phyloP scores from a whole-genome alignment of 2,888 invertebrate species.

The Myopa testacea region DNA sequence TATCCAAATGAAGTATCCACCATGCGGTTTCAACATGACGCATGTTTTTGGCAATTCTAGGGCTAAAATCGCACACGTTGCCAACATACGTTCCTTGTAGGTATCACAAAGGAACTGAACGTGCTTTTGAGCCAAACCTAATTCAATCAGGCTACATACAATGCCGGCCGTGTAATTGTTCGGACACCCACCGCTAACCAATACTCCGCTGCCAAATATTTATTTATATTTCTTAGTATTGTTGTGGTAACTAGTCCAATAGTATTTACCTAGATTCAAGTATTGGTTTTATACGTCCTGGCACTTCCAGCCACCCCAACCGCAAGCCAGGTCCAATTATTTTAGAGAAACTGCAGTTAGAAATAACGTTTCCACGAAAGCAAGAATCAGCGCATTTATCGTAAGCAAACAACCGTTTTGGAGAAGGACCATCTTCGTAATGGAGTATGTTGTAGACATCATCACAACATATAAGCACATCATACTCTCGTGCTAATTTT shows the following conservation, averaged over 20 bases:
- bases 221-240: too few relatives aligned
- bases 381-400: conserved; percentile 67
- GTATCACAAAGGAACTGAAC: conserved; percentile 65
- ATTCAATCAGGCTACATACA: conserved; percentile 70
- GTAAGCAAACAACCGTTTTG: conserved; percentile 71
- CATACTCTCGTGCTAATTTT: conserved; percentile 67
- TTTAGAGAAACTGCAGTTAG: conserved; percentile 76
- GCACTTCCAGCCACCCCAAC: conserved; percentile 76
- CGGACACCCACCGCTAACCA: conserved; percentile 73
- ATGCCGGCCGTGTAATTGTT: conserved; percentile 73
- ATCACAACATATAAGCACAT: conserved; percentile 72
- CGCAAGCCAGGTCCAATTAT: conserved; percentile 74
- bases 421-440: conserved; percentile 67
- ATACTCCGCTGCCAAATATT: conserved; percentile 53
- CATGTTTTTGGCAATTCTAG: conserved; percentile 68
- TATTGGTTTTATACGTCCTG: conserved; percentile 65
- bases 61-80: conserved; percentile 66
- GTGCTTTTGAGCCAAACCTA: conserved; percentile 70
- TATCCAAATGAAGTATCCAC: conserved; percentile 76
- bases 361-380: conserved; percentile 72
- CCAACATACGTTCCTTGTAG: conserved; percentile 69
- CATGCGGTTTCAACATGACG: conserved; percentile 67
- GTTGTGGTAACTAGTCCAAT: background rate
- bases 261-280: conserved; percentile 63
- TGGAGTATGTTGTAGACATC: conserved; percentile 75